Conservation (phyloP, 2,888 invertebrate genomes). For the Coelopa pilipes region DNA sequence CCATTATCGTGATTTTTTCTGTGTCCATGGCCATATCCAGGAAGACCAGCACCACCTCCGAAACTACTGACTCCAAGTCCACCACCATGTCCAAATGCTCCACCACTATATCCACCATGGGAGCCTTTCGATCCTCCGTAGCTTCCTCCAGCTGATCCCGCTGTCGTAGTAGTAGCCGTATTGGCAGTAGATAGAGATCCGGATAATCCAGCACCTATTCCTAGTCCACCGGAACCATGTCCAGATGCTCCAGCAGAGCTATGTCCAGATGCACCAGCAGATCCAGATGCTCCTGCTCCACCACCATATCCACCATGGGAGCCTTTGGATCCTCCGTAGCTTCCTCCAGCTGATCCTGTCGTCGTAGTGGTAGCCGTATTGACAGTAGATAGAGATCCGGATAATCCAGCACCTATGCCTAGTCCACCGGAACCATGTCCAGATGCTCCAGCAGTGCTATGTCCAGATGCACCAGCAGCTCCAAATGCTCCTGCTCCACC, state of each 20-base stretch:
- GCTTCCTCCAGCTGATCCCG: background rate
- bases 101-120: slow-evolving; percentile 19
- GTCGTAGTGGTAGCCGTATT: no score
- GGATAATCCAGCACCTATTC: background rate
- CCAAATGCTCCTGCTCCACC: slow-evolving; percentile 25
- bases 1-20: no score
- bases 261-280: no score
- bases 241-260: slow-evolving; percentile 11
- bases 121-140: slow-evolving; percentile 9
- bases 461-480: background rate
- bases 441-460: background rate
- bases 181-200: background rate
- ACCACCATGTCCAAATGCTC: no score
- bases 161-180: no score
- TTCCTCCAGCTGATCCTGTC: no score
- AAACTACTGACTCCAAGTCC: no score
- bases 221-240: background rate
- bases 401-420: background rate
- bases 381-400: background rate
- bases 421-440: slow-evolving; percentile 6
- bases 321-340: background rate
- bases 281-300: slow-evolving; percentile 19
- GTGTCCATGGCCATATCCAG: no score
- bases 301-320: background rate
- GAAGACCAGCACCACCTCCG: no score